Base-by-base conservation (phyloP, 2,113 vertebrate species). In the Cyanoderma ruficeps region DNA sequence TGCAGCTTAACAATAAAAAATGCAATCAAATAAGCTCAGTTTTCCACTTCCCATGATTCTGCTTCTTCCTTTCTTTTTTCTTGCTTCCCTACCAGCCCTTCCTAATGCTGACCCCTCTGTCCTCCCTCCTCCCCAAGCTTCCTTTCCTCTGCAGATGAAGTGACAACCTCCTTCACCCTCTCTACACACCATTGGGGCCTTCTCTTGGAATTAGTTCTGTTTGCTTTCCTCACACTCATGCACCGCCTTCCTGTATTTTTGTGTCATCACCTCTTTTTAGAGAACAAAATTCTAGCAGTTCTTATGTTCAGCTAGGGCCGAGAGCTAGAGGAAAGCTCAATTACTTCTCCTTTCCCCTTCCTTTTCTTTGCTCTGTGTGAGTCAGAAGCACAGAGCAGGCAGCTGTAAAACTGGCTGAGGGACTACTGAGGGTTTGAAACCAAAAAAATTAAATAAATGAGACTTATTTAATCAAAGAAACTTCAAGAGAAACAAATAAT, bases 81-180 rank as follows among this genome's bases (percentile, higher is more conserved):
- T 69, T 33, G 15, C 33, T 90, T 81, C 39, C 35, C 30, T 59
- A 42, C 33, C 35, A 76, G 44, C 53, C 28, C 37, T 70, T 83
- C 56, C 33, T 18, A 55, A 57, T 0, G 1, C 25, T 67, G 63
- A 76, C 21, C 13, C 10, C 35, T 63, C 79, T 46, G 27, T 4
- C 1, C 56, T 50, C 56, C 59, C 42, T 61, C 46, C 30, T 79
- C 50, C 35, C 2, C 0, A 0, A 27, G 42, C 30, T 92, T 49
- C 53, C 33, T 78, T 52, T 84, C 16, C 41, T 60, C 28, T 13
- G 14, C 61, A 72, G 72, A 63, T 44, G 15, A 67, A 44, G 33
- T 11, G 21, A 9, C 39, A 77, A 42, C 47, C 5, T 90, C 37
- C 67, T 57, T 69, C 42, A 47, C 18, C 37, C 2, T 37, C 57